A percentile compares a stretch with the other conserved stretches of the same genome.
phyloP scores from a whole-genome alignment of 1,140 invertebrate genomes.

The Sycobia sp. region DNA sequence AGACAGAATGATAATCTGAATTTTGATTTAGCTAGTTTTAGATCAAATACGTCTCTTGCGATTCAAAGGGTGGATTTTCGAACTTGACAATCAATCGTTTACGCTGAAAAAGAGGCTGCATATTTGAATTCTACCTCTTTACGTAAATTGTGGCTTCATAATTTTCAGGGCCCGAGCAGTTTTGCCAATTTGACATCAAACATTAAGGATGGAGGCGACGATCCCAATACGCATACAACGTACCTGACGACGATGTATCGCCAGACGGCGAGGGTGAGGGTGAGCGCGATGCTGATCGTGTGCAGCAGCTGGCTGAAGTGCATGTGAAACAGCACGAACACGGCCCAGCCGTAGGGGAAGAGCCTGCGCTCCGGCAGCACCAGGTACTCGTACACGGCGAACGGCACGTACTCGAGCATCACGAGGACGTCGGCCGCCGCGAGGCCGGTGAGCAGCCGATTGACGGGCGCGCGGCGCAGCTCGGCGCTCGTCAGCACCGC shows the following conservation, averaged over 20 bases:
- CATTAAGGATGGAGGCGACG: no score
- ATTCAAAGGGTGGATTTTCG: no score
- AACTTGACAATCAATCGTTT: no score
- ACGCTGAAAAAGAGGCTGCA: no score
- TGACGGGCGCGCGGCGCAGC: constrained; percentile 80
- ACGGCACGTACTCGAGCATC: constrained; percentile 87
- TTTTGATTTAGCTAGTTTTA: no score
- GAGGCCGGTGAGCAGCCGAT: constrained; percentile 79
- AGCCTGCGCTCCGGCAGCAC: constrained; percentile 63
- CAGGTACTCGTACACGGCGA: constrained; percentile 77
- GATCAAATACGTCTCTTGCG: no score
- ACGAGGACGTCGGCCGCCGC: constrained; percentile 85
- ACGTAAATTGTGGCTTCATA: no score
- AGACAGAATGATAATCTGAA: no score
- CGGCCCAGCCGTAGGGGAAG: constrained; percentile 71
- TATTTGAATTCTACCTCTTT: no score
- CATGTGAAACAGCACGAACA: constrained; percentile 78
- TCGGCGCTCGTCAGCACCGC: constrained; percentile 85
- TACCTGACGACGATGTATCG: constrained; percentile 72
- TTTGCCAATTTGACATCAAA: no score
- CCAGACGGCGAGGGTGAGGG: constrained; percentile 80
- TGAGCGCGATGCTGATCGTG: constrained; percentile 87
- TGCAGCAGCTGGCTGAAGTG: constrained; percentile 81
- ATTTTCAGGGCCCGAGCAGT: no score
- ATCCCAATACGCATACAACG: constrained; percentile 30